Evolutionary conservation across 2,888 invertebrate species (phyloP), one percentile per base, ranked within the genome.

Genomic region (Petrolisthes cinctipes): DNA sequence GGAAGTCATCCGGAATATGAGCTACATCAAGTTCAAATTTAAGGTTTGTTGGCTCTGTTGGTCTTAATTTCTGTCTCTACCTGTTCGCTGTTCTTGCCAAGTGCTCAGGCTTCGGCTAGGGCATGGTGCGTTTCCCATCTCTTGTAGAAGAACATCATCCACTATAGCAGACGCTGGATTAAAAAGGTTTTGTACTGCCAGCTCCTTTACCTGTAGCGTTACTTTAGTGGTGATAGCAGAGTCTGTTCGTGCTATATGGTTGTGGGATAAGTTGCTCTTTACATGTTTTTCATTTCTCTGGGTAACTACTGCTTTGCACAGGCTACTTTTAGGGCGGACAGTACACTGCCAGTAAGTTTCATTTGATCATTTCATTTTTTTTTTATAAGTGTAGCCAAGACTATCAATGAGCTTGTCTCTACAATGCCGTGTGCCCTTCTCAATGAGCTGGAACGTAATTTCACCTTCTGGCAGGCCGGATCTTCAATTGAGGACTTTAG

Each of bases 91-190:
- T 57, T 81, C 80, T 57, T 81, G 57, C 80, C 80, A 81, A 73
- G n/a, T 73, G 83, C 71, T 73, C 56, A 14, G 73, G 56, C 73
- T 71, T 71, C 66, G 17, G 71, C 80, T 81, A 81, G 0, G 51
- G 66, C 37, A 82, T 68, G 82, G 68, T 68, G 82, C 37, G 51
- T 23, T 82, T 68, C 68, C 68, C 23, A 82, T 82, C 82, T 82
- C 37, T 82, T 82, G 37, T 82, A 82, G 23, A 4, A 68, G 9
- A 6, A 7, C 57, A 53, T 76, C 84, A 75, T 83, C 61, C 56
- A 83, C 83, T 83, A 83, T 83, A 83, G 75, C 83, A 83, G 57
- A 83, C 14, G 56, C 75, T 83, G 75, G 83, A 23, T 83, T 83
- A 75, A 83, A 83, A 56, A 83, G 76, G 57, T 83, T 57, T 83